Conservation (phyloP, 2,113 vertebrate genomes). For the Coptodon rendalli region DNA sequence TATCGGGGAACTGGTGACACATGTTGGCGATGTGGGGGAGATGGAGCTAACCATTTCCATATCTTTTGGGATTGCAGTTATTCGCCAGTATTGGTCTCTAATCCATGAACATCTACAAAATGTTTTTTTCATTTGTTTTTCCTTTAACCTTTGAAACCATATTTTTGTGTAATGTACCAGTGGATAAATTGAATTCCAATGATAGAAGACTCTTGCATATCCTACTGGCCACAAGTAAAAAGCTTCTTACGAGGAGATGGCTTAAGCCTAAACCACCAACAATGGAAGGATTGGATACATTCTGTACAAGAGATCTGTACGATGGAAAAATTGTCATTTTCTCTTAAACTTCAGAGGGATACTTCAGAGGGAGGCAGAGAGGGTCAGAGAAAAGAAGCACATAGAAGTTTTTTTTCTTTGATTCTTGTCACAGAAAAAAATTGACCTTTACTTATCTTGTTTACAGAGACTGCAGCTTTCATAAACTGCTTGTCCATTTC, state of each 20-base stretch:
- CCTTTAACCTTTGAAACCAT: not conserved
- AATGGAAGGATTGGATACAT: not conserved
- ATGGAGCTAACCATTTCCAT: not conserved
- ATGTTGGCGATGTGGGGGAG: not conserved
- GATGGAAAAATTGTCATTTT: not conserved
- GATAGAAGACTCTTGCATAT: not conserved
- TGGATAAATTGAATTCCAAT: not conserved
- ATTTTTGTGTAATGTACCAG: not conserved
- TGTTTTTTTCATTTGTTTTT: not conserved
- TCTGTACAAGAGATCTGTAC: not conserved
- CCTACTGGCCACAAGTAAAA: not conserved
- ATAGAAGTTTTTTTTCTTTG: not conserved
- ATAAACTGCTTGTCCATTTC: not conserved
- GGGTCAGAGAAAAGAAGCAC: not conserved
- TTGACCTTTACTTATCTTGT: not conserved
- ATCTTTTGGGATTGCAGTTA: no score
- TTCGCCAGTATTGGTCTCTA: not conserved
- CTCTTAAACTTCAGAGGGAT: not conserved
- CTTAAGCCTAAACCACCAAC: not conserved
- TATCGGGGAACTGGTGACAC: not conserved
- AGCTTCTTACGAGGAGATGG: rapidly evolving
- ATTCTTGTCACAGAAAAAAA: not conserved
- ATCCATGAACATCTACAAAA: not conserved
- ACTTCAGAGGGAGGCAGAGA: not conserved
- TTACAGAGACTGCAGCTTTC: not conserved